Base-by-base conservation (phyloP, 64 coral and sea anemone genomes). In the Montipora cactus region DNA sequence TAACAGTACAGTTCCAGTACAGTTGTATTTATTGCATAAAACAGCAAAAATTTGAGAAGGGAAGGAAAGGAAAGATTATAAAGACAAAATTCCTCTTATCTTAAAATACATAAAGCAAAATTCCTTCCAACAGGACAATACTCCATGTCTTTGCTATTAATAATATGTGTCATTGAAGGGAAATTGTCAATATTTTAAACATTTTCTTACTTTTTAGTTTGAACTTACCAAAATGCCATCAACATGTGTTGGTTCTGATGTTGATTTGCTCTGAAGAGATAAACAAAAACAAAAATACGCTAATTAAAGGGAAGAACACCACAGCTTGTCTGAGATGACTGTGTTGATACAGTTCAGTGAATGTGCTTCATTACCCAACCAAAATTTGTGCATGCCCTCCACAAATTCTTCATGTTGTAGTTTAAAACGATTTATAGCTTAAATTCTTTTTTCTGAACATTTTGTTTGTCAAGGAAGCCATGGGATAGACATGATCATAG, bases 171-270 rank as follows among this genome's bases (percentile, higher is more conserved):
- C 47, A 72, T 21, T 18, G 21, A 1, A 12, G 3, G 22, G 19
- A 47, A 51, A 49, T 47, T 22, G 45, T 48, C 47, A 2, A 46
- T 78, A 14, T 64, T 19, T 16, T 20, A 84, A 69, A 71, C 22
- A 64, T 71, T 86, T 72, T 86, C 62, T 45, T 86, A 47, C 7
- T 5, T 20, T 51, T 20, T 9, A 20, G 15, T 72, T 6, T 22
- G 0, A 4, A 86, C 82, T 86, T 21, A 86, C 82, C 66, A 86
- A 45, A 50, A 49, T 64, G 20, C 66, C 66, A 71, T 86, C 82
- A 48, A 50, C 82, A 71, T 86, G 37, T 23, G 82, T 23, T 71
- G 82, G 49, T 70, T 86, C 82, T 71, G 64, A 20, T 4, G 82
- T 49, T 86, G 82, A 22, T 49, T 86, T 86, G 8, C 66, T 22